These are phyloP conservation scores for Natator depressus DNA, from an alignment of 2,113 vertebrate species.

Conservation along the genomic window DNA sequence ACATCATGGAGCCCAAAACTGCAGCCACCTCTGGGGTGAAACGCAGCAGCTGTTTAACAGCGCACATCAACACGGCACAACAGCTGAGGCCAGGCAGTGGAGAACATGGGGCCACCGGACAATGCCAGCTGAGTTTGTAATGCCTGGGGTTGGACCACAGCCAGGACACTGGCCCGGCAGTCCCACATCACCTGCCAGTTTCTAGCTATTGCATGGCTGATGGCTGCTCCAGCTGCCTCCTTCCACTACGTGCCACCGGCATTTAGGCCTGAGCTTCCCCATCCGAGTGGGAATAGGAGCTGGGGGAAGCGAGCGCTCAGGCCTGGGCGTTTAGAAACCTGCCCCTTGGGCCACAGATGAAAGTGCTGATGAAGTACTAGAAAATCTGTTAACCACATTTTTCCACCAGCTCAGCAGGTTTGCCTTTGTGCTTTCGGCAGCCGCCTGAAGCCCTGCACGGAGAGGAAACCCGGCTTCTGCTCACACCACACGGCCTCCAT, in stretches of 20 bases:
- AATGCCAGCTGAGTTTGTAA: no score
- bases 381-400: neutral
- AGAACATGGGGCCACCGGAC: no score
- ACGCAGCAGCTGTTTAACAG: neutral
- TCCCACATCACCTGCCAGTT: neutral
- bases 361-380: neutral
- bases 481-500: neutral
- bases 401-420: neutral
- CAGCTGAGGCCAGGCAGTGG: neutral
- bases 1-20: neutral
- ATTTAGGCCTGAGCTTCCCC: neutral
- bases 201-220: neutral
- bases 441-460: no score
- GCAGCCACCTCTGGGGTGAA: neutral
- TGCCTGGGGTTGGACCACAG: neutral
- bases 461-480: neutral
- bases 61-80: neutral
- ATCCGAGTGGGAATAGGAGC: neutral
- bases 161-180: no score
- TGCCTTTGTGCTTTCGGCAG: neutral
- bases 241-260: neutral
- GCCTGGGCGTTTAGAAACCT: neutral
- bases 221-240: neutral
- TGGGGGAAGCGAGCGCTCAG: neutral
- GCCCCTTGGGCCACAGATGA: neutral